These are phyloP conservation scores for Drosophila lacicola DNA, from an alignment of 2,888 invertebrate species.

Conservation along the genomic window DNA sequence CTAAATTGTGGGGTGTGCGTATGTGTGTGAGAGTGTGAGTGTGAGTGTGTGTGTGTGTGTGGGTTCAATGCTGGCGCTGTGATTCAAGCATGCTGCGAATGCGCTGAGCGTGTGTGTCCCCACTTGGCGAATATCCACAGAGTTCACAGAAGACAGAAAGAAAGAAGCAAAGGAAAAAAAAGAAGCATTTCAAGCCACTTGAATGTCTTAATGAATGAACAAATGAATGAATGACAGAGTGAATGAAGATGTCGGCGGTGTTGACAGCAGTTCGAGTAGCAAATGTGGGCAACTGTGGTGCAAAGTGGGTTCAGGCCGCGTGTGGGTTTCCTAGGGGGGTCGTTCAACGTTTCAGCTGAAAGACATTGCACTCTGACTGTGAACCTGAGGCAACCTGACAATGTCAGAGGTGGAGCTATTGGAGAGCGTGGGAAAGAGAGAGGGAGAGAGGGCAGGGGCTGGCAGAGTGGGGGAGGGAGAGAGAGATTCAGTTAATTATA, in stretches of 20 bases:
- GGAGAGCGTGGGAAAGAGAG: not conserved
- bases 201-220: conserved; percentile 65
- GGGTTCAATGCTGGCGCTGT: conserved; percentile 6
- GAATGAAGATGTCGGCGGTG: conserved; percentile 31
- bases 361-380: conserved; percentile 45
- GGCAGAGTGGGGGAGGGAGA: not conserved
- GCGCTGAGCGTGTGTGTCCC: conserved; percentile 5
- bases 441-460: not conserved
- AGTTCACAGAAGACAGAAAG: conserved; percentile 30
- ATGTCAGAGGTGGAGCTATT: conserved; percentile 5
- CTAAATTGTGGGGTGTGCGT: conserved; percentile 1
- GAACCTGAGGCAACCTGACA: conserved; percentile 1
- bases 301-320: conserved; percentile 19
- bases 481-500: too few species aligned
- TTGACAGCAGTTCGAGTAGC: conserved; percentile 33
- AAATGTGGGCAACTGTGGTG: conserved; percentile 21
- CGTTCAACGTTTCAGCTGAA: conserved; percentile 53
- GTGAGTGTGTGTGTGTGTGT: not conserved
- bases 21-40: not conserved
- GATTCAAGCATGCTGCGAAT: conserved; percentile 9
- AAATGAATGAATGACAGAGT: conserved; percentile 25
- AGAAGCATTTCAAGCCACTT: conserved; percentile 54
- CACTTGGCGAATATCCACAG: conserved; percentile 21
- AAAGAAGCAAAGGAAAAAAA: not conserved
- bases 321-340: conserved; percentile 45